These are phyloP conservation scores for Tachina fera DNA, from an alignment of 2,888 invertebrate genomes.

Conservation along the genomic window DNA sequence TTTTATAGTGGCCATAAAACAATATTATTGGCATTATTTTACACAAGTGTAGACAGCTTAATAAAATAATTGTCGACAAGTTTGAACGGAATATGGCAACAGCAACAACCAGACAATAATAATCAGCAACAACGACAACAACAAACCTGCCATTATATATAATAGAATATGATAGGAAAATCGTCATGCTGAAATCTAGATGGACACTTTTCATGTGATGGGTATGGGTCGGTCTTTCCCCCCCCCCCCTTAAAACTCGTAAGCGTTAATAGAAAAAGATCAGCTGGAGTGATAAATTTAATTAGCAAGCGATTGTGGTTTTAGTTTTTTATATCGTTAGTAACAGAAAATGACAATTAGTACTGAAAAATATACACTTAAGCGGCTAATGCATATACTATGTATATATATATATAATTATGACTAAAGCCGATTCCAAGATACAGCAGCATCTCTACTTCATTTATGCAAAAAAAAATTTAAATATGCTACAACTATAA, in stretches of 20 bases:
- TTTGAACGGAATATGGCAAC: slow-evolving; percentile 52
- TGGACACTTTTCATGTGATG: neutral
- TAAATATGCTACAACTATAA: too few species aligned
- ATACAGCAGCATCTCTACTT: too few species aligned
- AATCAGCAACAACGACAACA: slow-evolving; percentile 44
- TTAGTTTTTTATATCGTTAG: too few species aligned
- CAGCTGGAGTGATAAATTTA: too few species aligned
- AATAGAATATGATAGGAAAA: neutral
- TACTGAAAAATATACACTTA: too few species aligned
- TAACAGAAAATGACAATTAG: too few species aligned
- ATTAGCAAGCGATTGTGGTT: too few species aligned
- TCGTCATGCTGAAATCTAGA: neutral
- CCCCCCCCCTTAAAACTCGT: neutral
- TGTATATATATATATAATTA: too few species aligned
- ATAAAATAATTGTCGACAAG: slow-evolving; percentile 81
- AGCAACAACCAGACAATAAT: slow-evolving; percentile 23
- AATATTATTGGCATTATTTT: slow-evolving; percentile 81
- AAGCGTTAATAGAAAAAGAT: neutral
- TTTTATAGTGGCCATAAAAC: slow-evolving; percentile 78
- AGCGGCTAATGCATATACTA: too few species aligned
- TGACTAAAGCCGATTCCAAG: too few species aligned
- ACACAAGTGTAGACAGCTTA: slow-evolving; percentile 82
- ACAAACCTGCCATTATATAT: slow-evolving; percentile 17
- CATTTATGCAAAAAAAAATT: too few species aligned
- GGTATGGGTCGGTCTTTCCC: too few species aligned